A percentile compares a stretch with the other conserved stretches of the same genome.
Evolutionary conservation across 2,797 vertebrate species (phyloP).

Genomic region (Schizopygopsis pylzovi): DNA sequence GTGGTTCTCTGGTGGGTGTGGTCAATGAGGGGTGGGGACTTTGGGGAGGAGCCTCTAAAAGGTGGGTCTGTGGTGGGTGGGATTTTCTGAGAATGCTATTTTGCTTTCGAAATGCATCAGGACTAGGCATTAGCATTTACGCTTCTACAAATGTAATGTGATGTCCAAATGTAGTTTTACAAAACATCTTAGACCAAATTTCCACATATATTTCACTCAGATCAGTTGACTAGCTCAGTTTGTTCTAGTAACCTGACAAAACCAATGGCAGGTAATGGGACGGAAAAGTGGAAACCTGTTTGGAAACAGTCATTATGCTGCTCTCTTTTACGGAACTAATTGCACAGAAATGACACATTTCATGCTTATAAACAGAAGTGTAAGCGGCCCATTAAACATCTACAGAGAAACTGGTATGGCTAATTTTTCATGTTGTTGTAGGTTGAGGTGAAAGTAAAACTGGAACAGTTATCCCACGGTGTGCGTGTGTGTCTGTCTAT

Average conservation of each 20-base stretch:
- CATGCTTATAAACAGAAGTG: not conserved
- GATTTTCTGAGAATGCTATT: not conserved
- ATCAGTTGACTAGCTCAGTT: not conserved
- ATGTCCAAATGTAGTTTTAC: not conserved
- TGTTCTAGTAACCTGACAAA: not conserved
- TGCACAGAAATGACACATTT: not conserved
- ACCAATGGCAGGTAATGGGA: not conserved
- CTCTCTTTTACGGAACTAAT: not conserved
- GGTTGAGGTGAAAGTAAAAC: constrained; percentile 32
- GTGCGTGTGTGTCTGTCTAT: constrained; percentile 14
- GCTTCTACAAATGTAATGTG: not conserved
- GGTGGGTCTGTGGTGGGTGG: not conserved
- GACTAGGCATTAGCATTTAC: not conserved
- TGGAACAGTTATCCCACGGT: constrained; percentile 2
- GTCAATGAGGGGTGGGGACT: not conserved
- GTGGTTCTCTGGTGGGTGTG: not conserved
- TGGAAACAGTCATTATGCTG: not conserved
- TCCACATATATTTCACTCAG: not conserved
- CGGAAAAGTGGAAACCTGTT: not conserved
- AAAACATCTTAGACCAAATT: not conserved
- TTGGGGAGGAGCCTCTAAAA: not conserved
- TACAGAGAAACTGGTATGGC: not conserved
- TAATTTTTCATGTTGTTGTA: constrained; percentile 35
- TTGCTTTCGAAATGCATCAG: not conserved
- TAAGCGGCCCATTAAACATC: constrained; percentile 5